phyloP scores from a whole-genome alignment of 2,797 vertebrate species.

The Meda fulgida region DNA sequence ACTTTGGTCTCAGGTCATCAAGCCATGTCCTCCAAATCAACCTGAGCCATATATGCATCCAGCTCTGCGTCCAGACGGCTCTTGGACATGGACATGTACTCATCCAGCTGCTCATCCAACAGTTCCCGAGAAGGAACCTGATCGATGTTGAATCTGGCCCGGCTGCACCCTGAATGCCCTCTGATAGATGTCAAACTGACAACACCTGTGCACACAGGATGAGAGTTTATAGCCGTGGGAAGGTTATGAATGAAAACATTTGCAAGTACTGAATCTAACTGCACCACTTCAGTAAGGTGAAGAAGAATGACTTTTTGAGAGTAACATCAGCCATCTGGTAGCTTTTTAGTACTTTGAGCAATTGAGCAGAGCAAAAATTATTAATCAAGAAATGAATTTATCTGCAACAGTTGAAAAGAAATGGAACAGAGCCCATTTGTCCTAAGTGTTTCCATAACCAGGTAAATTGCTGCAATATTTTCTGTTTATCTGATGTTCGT shows the following conservation, averaged over 20 bases:
- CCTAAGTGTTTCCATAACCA: background rate
- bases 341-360: background rate
- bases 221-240: background rate
- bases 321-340: background rate
- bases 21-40: conserved; percentile 78
- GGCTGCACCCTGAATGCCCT: conserved; percentile 47
- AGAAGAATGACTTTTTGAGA: background rate
- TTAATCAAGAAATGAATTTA: background rate
- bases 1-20: conserved; percentile 61
- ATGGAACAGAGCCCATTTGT: background rate
- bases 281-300: background rate
- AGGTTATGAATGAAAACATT: background rate
- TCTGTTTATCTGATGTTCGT: background rate
- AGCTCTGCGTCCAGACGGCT: conserved; percentile 88
- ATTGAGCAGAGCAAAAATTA: background rate
- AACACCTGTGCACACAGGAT: background rate
- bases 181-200: background rate
- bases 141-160: conserved; percentile 69
- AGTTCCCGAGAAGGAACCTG: conserved; percentile 80
- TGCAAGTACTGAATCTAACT: background rate
- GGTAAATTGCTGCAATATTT: background rate
- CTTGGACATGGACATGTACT: conserved; percentile 88
- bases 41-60: conserved; percentile 89
- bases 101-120: conserved; percentile 87
- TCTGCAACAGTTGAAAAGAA: background rate